Conservation (phyloP, 2,888 invertebrate species). For the Cremastinae sp. region DNA sequence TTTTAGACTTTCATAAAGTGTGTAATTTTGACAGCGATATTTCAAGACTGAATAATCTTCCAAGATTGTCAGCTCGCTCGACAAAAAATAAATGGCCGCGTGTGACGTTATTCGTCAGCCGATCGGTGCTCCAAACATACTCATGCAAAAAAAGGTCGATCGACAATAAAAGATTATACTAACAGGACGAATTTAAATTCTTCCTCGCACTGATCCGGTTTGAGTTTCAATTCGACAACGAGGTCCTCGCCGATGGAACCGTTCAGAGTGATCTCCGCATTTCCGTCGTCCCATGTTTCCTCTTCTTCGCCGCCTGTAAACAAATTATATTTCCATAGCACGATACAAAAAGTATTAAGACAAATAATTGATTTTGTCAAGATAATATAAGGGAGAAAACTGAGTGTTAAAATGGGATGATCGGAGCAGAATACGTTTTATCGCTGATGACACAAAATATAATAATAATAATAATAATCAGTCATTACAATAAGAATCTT, state of each 20-base stretch:
- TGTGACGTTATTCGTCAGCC: too few species aligned
- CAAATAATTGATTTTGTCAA: too few species aligned
- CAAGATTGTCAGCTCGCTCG: too few species aligned
- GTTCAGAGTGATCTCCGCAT: conserved; percentile 68
- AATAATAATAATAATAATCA: too few species aligned
- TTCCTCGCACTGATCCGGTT: conserved; percentile 67
- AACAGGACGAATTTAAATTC: conserved; percentile 74
- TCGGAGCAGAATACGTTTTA: not conserved
- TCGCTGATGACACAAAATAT: too few species aligned
- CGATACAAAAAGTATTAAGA: not conserved
- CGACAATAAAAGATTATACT: conserved; percentile 64
- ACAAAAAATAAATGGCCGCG: too few species aligned
- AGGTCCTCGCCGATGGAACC: conserved; percentile 72
- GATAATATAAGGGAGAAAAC: conserved; percentile 1
- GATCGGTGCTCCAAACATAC: not conserved
- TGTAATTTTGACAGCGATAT: not conserved
- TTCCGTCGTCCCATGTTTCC: conserved; percentile 74
- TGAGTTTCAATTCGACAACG: conserved; percentile 71
- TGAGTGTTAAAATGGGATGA: not conserved
- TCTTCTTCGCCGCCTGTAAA: conserved; percentile 63
- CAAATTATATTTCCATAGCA: conserved; percentile 51
- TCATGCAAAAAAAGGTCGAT: not conserved
- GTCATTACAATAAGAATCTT: too few species aligned
- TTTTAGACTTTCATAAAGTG: not conserved
- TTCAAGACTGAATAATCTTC: not conserved